Evolutionary conservation across 1,140 invertebrate genomes (phyloP).

Genomic region (Laodelphax striatellus): DNA sequence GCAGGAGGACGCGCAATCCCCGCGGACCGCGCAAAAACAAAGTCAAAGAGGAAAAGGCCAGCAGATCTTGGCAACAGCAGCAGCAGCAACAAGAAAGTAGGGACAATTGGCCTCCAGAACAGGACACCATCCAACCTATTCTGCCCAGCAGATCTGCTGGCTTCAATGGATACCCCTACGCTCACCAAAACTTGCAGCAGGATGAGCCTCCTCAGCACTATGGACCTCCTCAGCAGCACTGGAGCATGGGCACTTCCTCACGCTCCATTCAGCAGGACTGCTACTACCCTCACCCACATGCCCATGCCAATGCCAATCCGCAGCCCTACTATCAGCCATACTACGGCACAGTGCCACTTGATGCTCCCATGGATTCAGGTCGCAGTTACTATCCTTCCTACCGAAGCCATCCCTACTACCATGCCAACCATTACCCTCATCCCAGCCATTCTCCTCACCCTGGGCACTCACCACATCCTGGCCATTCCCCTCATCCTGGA

Average conservation of each 20-base stretch:
- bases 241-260: neutral
- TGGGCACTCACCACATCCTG: constrained; percentile 3
- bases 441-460: constrained; percentile 8
- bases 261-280: constrained; percentile 8
- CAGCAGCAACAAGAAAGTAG: constrained; percentile 10
- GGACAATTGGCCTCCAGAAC: neutral
- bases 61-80: constrained; percentile 12
- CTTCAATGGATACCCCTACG: constrained; percentile 12
- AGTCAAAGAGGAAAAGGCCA: constrained; percentile 5
- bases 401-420: constrained; percentile 8
- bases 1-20: constrained; percentile 4
- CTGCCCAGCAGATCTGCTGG: constrained; percentile 6
- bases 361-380: too few species aligned
- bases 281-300: constrained; percentile 1
- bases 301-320: neutral
- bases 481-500: constrained; percentile 4
- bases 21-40: constrained; percentile 2
- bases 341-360: too few species aligned
- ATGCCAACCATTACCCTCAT: constrained; percentile 6
- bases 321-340: too few species aligned
- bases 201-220: constrained; percentile 15
- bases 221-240: constrained; percentile 4
- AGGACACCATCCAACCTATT: neutral
- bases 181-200: constrained; percentile 15
- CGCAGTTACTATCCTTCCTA: neutral